Conservation (phyloP, 1,140 invertebrate species). For the Heliconius hermathena region DNA sequence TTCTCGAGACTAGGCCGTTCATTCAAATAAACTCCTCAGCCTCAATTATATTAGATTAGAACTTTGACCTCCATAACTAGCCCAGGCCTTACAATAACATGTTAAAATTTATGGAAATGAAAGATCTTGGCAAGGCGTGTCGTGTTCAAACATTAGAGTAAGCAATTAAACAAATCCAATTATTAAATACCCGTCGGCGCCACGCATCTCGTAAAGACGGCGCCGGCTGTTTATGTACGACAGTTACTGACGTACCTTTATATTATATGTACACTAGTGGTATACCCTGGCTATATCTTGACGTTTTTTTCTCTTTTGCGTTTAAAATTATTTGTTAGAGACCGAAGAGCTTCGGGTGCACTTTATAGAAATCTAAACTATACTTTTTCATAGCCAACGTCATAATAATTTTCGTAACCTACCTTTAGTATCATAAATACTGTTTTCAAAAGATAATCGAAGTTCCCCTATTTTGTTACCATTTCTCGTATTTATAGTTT, state of each 20-base stretch:
- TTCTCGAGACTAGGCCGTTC: no score
- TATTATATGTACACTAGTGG: background rate
- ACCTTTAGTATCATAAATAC: no score
- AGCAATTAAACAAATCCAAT: conserved; percentile 14
- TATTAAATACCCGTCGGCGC: conserved; percentile 13
- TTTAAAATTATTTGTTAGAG: background rate
- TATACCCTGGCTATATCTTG: background rate
- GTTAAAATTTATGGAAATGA: conserved; percentile 12
- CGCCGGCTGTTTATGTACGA: conserved; percentile 12
- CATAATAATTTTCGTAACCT: no score
- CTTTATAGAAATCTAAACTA: no score
- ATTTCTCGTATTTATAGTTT: no score
- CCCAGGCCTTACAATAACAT: background rate
- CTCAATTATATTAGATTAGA: background rate
- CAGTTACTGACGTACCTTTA: background rate
- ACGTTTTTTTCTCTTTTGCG: background rate
- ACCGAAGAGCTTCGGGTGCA: no score
- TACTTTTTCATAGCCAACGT: no score
- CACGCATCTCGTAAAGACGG: conserved; percentile 15
- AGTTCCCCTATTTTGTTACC: no score
- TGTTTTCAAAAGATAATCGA: no score
- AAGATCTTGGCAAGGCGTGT: conserved; percentile 3
- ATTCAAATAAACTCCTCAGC: background rate
- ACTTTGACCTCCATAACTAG: background rate
- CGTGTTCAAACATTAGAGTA: conserved; percentile 6